Percentiles rank a stretch among this genome's conserved stretches.
Evolutionary conservation across 2,888 invertebrate species (phyloP).

Genomic region (Erynnis tages): DNA sequence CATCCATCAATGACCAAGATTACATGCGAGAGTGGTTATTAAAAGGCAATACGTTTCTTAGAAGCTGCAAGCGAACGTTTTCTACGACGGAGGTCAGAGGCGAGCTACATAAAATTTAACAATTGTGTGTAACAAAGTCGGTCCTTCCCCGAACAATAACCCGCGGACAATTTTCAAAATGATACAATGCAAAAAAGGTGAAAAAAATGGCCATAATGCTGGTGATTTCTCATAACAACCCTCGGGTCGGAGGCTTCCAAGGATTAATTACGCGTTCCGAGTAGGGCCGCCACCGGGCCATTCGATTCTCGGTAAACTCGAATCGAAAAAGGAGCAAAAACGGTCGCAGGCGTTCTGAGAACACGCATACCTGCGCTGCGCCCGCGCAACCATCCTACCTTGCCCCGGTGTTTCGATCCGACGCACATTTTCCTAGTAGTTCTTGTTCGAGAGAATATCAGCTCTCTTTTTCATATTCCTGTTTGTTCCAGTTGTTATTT

Average conservation of each 20-base stretch:
- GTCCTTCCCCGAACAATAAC: constrained; percentile 66
- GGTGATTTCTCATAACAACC: constrained; percentile 77
- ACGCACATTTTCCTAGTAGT: constrained; percentile 61
- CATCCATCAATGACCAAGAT: constrained; percentile 25
- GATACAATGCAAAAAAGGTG: constrained; percentile 68
- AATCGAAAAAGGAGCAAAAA: constrained; percentile 81
- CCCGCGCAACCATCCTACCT: constrained; percentile 66
- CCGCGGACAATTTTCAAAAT: constrained; percentile 61
- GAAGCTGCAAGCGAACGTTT: constrained; percentile 45
- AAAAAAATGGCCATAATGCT: constrained; percentile 64
- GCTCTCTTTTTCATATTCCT: constrained; percentile 34
- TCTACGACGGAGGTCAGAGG: constrained; percentile 53
- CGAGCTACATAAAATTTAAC: constrained; percentile 53
- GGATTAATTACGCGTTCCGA: constrained; percentile 81
- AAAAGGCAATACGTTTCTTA: constrained; percentile 35
- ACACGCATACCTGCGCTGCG: constrained; percentile 79
- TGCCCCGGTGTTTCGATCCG: constrained; percentile 59
- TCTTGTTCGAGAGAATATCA: constrained; percentile 34
- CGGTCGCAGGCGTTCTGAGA: constrained; percentile 70
- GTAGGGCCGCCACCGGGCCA: constrained; percentile 78
- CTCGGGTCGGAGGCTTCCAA: constrained; percentile 77
- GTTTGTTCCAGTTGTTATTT: constrained; percentile 26
- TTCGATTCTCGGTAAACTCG: constrained; percentile 77
- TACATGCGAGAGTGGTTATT: constrained; percentile 21
- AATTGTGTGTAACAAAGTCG: constrained; percentile 37